phyloP scores from a whole-genome alignment of 2,113 vertebrate species.

The Podarcis muralis region DNA sequence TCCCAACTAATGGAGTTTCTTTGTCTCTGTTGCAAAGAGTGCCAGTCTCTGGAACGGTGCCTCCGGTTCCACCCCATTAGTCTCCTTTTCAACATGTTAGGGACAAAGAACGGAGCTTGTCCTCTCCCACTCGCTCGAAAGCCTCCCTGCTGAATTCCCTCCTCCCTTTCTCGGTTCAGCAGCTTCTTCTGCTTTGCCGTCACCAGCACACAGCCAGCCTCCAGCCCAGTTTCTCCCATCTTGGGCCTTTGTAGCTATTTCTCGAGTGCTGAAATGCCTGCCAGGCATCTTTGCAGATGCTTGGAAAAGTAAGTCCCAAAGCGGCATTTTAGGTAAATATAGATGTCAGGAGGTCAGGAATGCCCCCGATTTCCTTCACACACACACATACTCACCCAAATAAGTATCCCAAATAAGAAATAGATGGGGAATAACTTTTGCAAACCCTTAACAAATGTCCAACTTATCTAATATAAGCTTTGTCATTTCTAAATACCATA shows the following conservation, averaged over 20 bases:
- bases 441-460: too few relatives aligned
- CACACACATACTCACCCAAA: not conserved
- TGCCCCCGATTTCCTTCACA: not conserved
- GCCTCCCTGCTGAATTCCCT: not conserved
- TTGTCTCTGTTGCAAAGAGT: conserved; percentile 12
- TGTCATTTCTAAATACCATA: not conserved
- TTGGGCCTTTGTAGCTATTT: not conserved
- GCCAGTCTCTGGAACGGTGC: conserved; percentile 15
- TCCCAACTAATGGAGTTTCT: conserved; percentile 41
- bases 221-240: rapidly evolving
- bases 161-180: not conserved
- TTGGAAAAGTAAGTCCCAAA: not conserved
- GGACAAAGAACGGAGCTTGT: rapidly evolving
- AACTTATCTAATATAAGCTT: not conserved
- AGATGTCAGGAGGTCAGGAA: not conserved
- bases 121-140: conserved; percentile 11
- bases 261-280: rapidly evolving
- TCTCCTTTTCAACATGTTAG: not conserved
- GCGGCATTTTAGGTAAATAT: not conserved
- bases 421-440: too few relatives aligned
- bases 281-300: not conserved
- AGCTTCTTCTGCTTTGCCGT: not conserved
- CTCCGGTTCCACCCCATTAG: conserved; percentile 34
- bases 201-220: rapidly evolving
- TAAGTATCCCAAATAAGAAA: not conserved